Evolutionary conservation across 2,888 invertebrate genomes (phyloP).

Genomic region (Mactromeris polynyma): DNA sequence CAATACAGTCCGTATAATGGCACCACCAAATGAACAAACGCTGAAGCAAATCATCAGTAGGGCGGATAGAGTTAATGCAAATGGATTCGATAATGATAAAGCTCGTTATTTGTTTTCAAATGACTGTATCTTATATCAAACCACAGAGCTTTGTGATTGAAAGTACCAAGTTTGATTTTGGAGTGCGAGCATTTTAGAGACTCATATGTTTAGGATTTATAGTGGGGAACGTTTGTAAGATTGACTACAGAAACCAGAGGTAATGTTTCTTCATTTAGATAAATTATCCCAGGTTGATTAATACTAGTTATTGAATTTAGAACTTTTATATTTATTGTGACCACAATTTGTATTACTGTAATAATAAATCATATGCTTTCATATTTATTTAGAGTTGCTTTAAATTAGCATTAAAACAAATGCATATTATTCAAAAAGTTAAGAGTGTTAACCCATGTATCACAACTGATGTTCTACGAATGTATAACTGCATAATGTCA

Average conservation of each 20-base stretch:
- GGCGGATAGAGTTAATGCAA: background rate
- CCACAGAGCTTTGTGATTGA: background rate
- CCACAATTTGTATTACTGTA: no score
- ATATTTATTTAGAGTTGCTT: no score
- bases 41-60: background rate
- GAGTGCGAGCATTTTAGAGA: background rate
- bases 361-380: no score
- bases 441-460: no score
- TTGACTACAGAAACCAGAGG: background rate
- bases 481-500: no score
- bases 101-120: conserved; percentile 19
- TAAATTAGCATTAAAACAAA: no score
- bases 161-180: background rate
- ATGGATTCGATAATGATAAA: conserved; percentile 23
- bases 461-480: no score
- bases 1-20: background rate
- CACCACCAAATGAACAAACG: background rate
- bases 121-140: background rate
- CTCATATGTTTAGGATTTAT: background rate
- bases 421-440: no score
- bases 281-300: no score
- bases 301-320: no score
- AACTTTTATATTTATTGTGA: no score
- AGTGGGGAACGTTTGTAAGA: background rate
- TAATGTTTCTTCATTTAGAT: no score